Evolutionary conservation across 2,797 vertebrate genomes (phyloP).

Genomic region (Microctenopoma stevenorrisi): DNA sequence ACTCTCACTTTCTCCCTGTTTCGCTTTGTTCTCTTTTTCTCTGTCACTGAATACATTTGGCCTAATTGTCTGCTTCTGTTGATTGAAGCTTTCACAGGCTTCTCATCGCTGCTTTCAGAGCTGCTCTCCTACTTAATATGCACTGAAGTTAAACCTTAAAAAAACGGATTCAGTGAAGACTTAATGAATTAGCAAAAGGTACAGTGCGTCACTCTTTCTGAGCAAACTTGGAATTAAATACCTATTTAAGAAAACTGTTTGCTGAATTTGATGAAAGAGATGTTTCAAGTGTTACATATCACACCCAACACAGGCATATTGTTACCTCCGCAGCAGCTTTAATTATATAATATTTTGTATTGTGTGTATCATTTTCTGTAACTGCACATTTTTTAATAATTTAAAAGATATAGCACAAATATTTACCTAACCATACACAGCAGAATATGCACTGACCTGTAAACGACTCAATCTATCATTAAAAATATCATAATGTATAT

Average conservation of each 20-base stretch:
- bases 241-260: not conserved
- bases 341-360: no score
- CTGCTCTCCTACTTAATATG: slow-evolving; percentile 39
- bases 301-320: not conserved
- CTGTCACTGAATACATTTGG: slow-evolving; percentile 56
- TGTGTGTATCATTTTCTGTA: no score
- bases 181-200: slow-evolving; percentile 16
- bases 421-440: no score
- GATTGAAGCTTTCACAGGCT: slow-evolving; percentile 54
- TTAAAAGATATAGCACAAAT: no score
- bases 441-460: no score
- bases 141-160: slow-evolving; percentile 17
- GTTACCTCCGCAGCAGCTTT: not conserved
- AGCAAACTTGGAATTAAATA: slow-evolving; percentile 4
- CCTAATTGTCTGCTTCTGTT: slow-evolving; percentile 60
- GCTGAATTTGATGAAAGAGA: no score
- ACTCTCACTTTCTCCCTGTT: slow-evolving; percentile 25
- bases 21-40: slow-evolving; percentile 26
- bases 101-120: slow-evolving; percentile 45
- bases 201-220: not conserved
- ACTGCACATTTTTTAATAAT: no score
- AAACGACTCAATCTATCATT: no score
- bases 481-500: not conserved
- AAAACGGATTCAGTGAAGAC: slow-evolving; percentile 14
- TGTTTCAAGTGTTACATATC: not conserved